Conservation (phyloP, 2,888 invertebrate genomes). For the Volucella inflata region DNA sequence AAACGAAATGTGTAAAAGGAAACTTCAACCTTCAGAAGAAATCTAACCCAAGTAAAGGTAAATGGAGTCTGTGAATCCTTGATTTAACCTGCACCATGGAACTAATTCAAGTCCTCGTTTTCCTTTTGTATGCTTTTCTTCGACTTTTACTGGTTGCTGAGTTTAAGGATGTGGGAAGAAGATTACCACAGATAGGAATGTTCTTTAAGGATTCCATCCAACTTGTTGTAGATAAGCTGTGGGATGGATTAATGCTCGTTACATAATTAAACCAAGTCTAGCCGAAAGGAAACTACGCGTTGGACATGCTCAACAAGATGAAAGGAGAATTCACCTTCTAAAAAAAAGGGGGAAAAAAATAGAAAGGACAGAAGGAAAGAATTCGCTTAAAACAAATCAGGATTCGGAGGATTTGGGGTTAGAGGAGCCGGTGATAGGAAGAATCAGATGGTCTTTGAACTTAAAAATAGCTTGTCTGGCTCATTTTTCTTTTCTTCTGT, state of each 20-base stretch:
- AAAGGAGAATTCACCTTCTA: conserved; percentile 38
- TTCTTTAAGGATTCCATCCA: neutral
- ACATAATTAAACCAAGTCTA: conserved; percentile 59
- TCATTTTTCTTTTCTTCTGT: neutral
- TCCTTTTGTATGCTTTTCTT: conserved; percentile 13
- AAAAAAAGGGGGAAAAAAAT: neutral
- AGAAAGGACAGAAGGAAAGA: neutral
- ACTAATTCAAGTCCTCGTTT: conserved; percentile 48
- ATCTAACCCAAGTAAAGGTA: conserved; percentile 33
- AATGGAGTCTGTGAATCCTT: conserved; percentile 32
- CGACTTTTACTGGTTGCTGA: neutral
- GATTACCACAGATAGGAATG: neutral
- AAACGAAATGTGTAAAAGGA: too few relatives aligned
- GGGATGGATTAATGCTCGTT: conserved; percentile 38
- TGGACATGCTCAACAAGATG: conserved; percentile 28
- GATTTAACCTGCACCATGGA: conserved; percentile 31
- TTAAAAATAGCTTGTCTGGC: conserved; percentile 18
- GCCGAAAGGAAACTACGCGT: conserved; percentile 19
- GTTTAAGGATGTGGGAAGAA: neutral
- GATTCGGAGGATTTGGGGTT: neutral
- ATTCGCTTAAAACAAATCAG: conserved; percentile 1
- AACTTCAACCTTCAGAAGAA: too few relatives aligned
- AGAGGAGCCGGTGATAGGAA: neutral
- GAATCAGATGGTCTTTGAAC: conserved; percentile 28
- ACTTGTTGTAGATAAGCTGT: neutral